Base-by-base conservation (phyloP, 2,888 invertebrate species). In the Cheilosia variabilis region DNA sequence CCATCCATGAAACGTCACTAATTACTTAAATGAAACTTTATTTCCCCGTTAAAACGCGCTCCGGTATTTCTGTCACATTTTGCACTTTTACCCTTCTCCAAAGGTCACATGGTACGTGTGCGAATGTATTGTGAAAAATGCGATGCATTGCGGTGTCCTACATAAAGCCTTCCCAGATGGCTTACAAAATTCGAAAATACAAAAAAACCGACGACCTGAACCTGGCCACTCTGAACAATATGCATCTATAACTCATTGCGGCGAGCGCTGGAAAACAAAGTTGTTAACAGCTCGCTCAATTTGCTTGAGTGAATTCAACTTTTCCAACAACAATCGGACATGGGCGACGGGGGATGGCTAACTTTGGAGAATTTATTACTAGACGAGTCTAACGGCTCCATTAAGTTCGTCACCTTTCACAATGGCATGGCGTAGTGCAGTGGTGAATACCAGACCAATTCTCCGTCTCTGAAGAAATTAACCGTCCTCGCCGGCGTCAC, bases 201-300 rank as follows among this genome's bases (percentile, higher is more conserved):
- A 71, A 55, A 43, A 60, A 53, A n/a, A 58, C 15, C 13, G 41
- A 19, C 19, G 60, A 53, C 31, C 19, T 37, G 4, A 37, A 37
- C 37, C 37, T 45, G 47, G 52, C 19, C 65, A 24, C 53, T 72
- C 7, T 17, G 60, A 53, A 31, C 24, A 78, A 68, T 58, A 69
- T 79, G 79, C 65, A 79, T 69, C 79, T 22, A 79, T 79, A 84
- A 79, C 63, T 79, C 72, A 72, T 62, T 3, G 37, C 68, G 52
- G 58, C 63, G 45, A 62, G 45, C 31, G 47, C 50, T 50, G 10
- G 45, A 22, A 4, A 17, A 41, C 4, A 78, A 73, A 69, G 60
- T 52, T 62, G 63, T 65, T 84, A 79, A 84, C 79, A 73, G 79
- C 83, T 84, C 83, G 79, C 83, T 84, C 83, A 84, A 84, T 84